Conservation (phyloP, 2,888 invertebrate genomes). For the Folsomia manolachei region DNA sequence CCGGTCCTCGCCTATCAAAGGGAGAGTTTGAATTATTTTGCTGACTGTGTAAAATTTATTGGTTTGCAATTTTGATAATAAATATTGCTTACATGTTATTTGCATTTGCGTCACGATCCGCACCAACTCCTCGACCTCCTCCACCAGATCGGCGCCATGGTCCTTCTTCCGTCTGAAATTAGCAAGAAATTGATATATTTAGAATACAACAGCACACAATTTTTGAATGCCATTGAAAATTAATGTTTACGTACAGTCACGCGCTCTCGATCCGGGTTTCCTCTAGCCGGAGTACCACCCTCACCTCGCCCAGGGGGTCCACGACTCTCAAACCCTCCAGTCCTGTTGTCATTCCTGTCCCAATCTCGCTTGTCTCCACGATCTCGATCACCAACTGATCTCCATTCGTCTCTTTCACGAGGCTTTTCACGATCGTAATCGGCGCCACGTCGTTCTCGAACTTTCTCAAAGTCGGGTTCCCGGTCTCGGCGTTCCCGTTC, state of each 20-base stretch:
- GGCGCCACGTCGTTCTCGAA: conserved; percentile 4
- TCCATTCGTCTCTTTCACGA: conserved; percentile 29
- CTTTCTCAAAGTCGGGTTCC: conserved; percentile 3
- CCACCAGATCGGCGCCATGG: not conserved
- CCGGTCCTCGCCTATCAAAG: too few relatives aligned
- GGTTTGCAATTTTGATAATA: too few relatives aligned
- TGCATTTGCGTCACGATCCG: not conserved
- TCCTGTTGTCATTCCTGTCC: not conserved
- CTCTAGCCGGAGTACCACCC: not conserved
- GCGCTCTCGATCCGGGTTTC: not conserved
- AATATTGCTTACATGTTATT: not conserved
- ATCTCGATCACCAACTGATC: conserved; percentile 21
- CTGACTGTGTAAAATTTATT: too few relatives aligned
- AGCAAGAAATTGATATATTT: not conserved
- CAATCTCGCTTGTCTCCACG: conserved; percentile 18
- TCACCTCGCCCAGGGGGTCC: not conserved
- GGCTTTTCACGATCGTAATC: conserved; percentile 17
- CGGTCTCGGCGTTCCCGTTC: conserved; percentile 12
- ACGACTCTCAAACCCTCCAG: conserved; percentile 1
- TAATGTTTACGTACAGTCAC: not conserved
- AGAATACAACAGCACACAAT: not conserved
- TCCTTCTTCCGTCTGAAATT: conserved; percentile 3
- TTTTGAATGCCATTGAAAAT: not conserved
- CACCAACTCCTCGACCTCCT: conserved; percentile 12
- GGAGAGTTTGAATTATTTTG: too few relatives aligned